Evolutionary conservation across 92 coral and sea anemone genomes (phyloP).

Genomic region (Epizoanthus scotinus): DNA sequence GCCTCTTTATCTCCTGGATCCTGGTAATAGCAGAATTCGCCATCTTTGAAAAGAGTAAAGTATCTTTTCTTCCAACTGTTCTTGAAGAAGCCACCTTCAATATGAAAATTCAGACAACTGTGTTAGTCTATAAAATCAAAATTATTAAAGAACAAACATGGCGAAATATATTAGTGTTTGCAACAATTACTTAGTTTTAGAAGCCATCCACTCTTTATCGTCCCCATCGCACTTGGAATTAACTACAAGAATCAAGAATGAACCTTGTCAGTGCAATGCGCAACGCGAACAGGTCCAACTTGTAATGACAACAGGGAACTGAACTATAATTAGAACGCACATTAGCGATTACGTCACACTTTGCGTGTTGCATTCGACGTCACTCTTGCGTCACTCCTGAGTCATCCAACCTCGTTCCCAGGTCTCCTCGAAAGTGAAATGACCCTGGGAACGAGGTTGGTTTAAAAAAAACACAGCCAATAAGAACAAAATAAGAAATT

Average conservation of each 20-base stretch:
- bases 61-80: conserved; percentile 93
- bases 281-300: conserved; percentile 4
- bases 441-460: no score
- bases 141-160: not conserved
- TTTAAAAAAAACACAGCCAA: no score
- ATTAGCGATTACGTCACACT: conserved; percentile 13
- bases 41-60: conserved; percentile 91
- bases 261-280: not conserved
- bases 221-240: conserved; percentile 61
- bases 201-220: conserved; percentile 90
- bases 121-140: not conserved
- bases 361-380: not conserved
- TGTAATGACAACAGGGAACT: conserved; percentile 24
- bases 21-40: conserved; percentile 91
- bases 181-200: conserved; percentile 79
- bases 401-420: no score
- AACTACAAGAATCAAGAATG: not conserved
- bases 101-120: not conserved
- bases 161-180: not conserved
- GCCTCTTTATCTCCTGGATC: conserved; percentile 79
- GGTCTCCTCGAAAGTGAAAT: no score
- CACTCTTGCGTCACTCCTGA: no score
- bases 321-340: conserved; percentile 21
- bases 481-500: no score
- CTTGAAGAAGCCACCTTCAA: conserved; percentile 89